Conservation (phyloP, 2,113 vertebrate genomes). For the Sprattus sprattus region DNA sequence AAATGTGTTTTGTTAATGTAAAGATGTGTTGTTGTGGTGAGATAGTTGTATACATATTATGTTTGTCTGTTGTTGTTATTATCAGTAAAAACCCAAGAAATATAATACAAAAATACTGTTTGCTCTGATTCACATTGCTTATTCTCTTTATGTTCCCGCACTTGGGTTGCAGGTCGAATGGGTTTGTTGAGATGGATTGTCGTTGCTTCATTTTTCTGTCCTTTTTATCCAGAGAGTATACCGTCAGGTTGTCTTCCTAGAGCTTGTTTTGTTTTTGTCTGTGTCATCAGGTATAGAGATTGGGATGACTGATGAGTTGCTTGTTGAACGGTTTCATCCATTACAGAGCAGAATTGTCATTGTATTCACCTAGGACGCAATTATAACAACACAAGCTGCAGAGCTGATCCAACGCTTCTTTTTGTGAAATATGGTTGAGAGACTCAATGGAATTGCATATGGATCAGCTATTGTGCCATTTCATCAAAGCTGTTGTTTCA, state of each 20-base stretch:
- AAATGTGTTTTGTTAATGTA: background rate
- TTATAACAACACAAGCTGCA: background rate
- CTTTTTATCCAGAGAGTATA: background rate
- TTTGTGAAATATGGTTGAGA: background rate
- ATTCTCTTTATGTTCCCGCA: background rate
- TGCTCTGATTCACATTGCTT: background rate
- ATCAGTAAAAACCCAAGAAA: too few species aligned
- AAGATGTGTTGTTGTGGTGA: too few species aligned
- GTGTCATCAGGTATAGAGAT: background rate
- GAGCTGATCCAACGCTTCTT: background rate
- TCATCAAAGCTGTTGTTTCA: background rate
- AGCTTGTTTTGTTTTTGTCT: conserved; percentile 1
- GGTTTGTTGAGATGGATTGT: background rate
- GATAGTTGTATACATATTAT: too few species aligned
- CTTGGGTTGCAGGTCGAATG: background rate
- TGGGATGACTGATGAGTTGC: background rate
- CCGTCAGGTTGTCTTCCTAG: background rate
- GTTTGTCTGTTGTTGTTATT: too few species aligned
- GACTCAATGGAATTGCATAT: background rate
- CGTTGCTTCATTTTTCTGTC: background rate
- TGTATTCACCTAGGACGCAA: background rate
- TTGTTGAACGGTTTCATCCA: background rate
- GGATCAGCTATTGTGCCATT: background rate
- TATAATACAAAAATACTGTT: background rate
- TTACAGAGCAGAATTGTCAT: background rate